phyloP scores from a whole-genome alignment of 1,140 invertebrate genomes.

The Sminthurides bifidus region DNA sequence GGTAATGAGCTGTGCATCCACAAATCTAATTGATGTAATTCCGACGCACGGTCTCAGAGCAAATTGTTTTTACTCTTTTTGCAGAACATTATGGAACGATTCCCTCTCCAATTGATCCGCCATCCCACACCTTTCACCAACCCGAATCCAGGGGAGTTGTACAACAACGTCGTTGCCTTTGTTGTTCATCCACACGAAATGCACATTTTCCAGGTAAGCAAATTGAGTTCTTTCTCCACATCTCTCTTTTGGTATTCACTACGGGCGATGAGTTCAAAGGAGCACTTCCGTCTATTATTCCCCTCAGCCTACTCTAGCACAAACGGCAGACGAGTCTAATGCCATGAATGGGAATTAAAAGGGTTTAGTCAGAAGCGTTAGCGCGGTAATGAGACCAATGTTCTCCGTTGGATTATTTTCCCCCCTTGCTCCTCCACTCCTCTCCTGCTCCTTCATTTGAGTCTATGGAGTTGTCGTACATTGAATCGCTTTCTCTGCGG shows the following conservation, averaged over 20 bases:
- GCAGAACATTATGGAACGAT: conserved; percentile 88
- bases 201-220: conserved; percentile 89
- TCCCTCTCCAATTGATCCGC: conserved; percentile 79
- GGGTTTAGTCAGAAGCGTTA: neutral
- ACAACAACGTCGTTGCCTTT: conserved; percentile 97
- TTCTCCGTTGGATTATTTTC: too few relatives aligned
- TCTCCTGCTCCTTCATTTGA: too few relatives aligned
- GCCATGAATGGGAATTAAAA: neutral
- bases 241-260: neutral
- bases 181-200: conserved; percentile 84
- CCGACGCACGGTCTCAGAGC: too few relatives aligned
- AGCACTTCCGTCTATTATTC: neutral
- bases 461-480: too few relatives aligned
- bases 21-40: too few relatives aligned
- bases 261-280: neutral
- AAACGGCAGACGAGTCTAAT: too few relatives aligned
- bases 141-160: conserved; percentile 88
- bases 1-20: too few relatives aligned
- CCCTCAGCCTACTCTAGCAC: neutral
- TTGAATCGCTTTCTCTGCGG: too few relatives aligned
- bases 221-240: neutral
- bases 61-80: conserved; percentile 23
- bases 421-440: too few relatives aligned
- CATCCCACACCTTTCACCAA: conserved; percentile 95
- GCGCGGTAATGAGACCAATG: too few relatives aligned